Base-by-base conservation (phyloP, 1,140 invertebrate species). In the Temnothorax nylanderi region DNA sequence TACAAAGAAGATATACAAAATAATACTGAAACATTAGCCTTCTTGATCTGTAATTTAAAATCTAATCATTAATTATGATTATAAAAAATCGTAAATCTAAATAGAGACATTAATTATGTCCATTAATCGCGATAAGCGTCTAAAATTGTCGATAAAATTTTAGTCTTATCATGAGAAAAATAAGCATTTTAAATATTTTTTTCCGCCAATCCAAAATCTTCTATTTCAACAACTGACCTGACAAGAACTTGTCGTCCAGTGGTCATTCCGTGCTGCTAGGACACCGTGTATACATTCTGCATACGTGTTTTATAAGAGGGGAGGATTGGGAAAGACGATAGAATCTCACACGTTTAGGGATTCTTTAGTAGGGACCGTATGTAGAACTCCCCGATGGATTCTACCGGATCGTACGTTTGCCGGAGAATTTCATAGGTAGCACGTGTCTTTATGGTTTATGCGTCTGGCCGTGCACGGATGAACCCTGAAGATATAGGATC, bases 381-480 rank as follows among this genome's bases (percentile, higher is more conserved):
- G 74, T 82, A 62, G 54, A 54, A 69, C 76, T 81, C 88, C 64
- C 64, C 56, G 49, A n/a, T 77, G 60, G 37, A 71, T 90, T 90
- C 69, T 44, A 51, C 62, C 3, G 11, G 32, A 56, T 58, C 74
- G 78, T 85, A 87, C 58, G 72, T 86, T 85, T 85, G n/a, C 80
- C 64, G 26, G 58, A 26, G 72, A 86, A 86, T 90, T 91, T 86
- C 87, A 88, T 91, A 90, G 89, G 64, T 86, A 86, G 77, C 89
- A 90, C 89, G 89, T 86, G 88, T 90, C 78, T 88, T 91, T 89
- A 88, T 88, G 89, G 90, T 91, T 93, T 93, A 92, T 91, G 89
- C 85, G 89, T 90, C 87, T 92, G 85, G 82, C 87, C 69, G 56
- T 18, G 37, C 41, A 13, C 67, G 58, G 81, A 86, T 88, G 88